Evolutionary conservation across 2,888 invertebrate genomes (phyloP), one percentile per base, ranked within the genome.

Genomic region (Chrysina gloriosa): DNA sequence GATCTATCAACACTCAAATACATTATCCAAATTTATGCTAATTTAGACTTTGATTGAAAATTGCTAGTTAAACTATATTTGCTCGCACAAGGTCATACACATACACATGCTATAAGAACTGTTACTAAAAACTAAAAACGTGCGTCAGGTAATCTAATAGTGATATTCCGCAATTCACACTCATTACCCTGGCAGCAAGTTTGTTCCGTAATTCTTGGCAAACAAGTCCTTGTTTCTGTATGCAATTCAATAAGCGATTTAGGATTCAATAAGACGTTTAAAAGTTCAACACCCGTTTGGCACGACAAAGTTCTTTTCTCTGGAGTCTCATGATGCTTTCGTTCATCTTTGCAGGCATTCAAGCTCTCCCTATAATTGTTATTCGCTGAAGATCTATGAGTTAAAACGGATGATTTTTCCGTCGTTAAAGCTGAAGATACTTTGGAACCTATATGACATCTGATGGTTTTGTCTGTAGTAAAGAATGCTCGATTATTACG

Each of bases 401-500:
- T 39, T 39, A 58, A 9, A 14, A 75, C 75, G 3, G 82, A 81
- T 70, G 80, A 81, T 71, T 82, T 84, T 65, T 83, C 81, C 9
- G 82, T 79, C 21, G 52, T 14, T 23, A 81, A 76, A 2, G 84
- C 84, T 0, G 85, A 82, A 0, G 85, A 83, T 3, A 85, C 85
- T 25, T 84, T 80, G 16, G 85, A 83, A 29, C 88, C 90, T 70
- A 91, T 87, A 81, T 91, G 90, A 79, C 90, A 90, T 54, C 92
- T 85, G 48, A 92, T 89, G 70, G 89, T 88, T 76, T 90, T 91
- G 65, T 90, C 88, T 1, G 92, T 92, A 4, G 91, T 90, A 82
- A 92, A 92, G 71, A 90, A 87, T 21, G 90, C 89, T 50, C 93
- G 85, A 74, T 91, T 91, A 82, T 94, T 94, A 77, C 89, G 88